Base-by-base conservation (phyloP, 2,113 vertebrate species). In the Serinus canaria region DNA sequence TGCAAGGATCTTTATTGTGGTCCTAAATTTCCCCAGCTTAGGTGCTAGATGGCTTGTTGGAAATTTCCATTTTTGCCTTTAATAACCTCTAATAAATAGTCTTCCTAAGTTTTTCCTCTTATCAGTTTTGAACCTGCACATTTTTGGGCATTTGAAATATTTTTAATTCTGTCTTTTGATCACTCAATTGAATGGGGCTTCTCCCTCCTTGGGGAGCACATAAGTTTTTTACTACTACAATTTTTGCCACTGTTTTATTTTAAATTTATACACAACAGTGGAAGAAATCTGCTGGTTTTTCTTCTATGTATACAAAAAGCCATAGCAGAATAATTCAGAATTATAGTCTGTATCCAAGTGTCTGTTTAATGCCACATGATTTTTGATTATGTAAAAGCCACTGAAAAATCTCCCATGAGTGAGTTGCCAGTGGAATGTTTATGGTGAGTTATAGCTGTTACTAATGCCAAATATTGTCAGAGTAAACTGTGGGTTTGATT, bases 401-500 rank as follows among this genome's bases (percentile, higher is more conserved):
- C 73, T 56, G 81, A 66, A 87, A 86, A 79, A 75, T 43, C 66
- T 75, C 30, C 24, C 37, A 59, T 11, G 47, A 87, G 25, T n/a
- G 79, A 83, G 37, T 70, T 90, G 91, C 82, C 68, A 80, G 68
- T 94, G 93, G 52, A 85, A 72, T 75, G 75, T 96, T 94, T 92
- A 23, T 53, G 85, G 64, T 73, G 88, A 73, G 35, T 79, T 91
- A 87, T 56, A 78, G 75, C 82, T 92, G 91, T 82, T 93, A 68
- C 44, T 80, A 76, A 86, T 87, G 85, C 66, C 87, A 92, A 58
- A 86, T 92, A 74, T 94, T 95, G 75, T 92, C 72, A 89, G 82
- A 88, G 22, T 95, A 59, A 96, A 90, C 90, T 91, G 62, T 83
- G 89, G 79, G 35, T 68, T 90, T 73, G 72, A 88, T 90, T 95